Conservation (phyloP, 2,797 vertebrate species). For the Eleutherodactylus coqui region DNA sequence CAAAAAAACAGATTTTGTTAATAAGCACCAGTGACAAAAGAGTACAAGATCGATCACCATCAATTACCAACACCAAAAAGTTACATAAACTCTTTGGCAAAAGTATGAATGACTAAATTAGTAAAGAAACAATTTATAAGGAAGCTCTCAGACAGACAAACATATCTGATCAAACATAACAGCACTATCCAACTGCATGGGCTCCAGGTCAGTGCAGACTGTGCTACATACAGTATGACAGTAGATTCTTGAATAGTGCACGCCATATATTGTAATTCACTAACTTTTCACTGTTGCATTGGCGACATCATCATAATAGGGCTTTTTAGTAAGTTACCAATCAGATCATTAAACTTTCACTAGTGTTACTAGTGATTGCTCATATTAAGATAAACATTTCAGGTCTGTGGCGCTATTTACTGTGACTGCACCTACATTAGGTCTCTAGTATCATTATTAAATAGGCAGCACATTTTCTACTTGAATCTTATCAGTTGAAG, state of each 20-base stretch:
- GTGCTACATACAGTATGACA: too few relatives aligned
- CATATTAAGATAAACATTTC: not conserved
- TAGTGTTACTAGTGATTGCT: not conserved
- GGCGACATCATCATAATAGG: not conserved
- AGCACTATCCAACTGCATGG: not conserved
- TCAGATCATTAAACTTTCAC: not conserved
- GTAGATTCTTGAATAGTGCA: not conserved
- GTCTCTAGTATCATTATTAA: not conserved
- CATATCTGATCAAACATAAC: not conserved
- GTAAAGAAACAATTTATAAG: not conserved
- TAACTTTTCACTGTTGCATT: not conserved
- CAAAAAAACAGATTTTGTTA: constrained; percentile 57
- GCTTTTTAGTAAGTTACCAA: not conserved
- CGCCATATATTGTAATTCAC: not conserved
- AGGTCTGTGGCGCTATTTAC: not conserved
- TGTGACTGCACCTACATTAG: not conserved
- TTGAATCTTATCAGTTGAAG: not conserved
- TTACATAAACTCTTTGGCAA: not conserved
- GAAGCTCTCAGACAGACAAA: not conserved
- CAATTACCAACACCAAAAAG: not conserved
- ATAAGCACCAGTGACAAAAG: not conserved
- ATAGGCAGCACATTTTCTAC: not conserved
- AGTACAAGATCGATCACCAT: not conserved
- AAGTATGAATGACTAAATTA: not conserved
- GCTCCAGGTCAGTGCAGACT: not conserved